Percentiles rank a stretch among this genome's conserved stretches.
These are phyloP conservation scores for Nyctereutes procyonoides DNA, from an alignment of 2,113 vertebrate species.

Conservation along the genomic window DNA sequence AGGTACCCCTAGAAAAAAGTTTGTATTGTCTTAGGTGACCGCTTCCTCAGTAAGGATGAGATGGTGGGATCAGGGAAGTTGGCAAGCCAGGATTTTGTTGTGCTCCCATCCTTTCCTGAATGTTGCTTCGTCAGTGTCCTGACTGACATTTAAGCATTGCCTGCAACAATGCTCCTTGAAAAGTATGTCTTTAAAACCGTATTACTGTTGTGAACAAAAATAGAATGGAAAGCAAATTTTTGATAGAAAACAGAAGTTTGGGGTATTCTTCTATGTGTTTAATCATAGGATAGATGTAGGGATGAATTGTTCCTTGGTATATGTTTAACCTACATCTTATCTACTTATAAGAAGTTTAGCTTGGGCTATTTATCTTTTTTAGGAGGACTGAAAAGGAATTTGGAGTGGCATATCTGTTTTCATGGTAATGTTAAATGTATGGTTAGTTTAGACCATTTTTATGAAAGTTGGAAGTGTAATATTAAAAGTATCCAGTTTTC, in stretches of 20 bases:
- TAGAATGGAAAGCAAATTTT: not conserved
- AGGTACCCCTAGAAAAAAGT: not conserved
- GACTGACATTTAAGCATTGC: not conserved
- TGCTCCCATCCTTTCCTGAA: not conserved
- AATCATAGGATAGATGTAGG: conserved; percentile 59
- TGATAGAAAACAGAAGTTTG: not conserved
- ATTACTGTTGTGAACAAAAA: conserved; percentile 22
- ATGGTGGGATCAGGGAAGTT: not conserved
- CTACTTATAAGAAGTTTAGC: conserved; percentile 44
- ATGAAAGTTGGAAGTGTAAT: conserved; percentile 71
- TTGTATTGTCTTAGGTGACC: not conserved
- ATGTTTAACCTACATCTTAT: conserved; percentile 55
- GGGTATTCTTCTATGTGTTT: conserved; percentile 42
- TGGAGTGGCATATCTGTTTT: conserved; percentile 65
- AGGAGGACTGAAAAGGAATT: conserved; percentile 76
- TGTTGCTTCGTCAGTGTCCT: not conserved
- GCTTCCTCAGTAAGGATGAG: not conserved
- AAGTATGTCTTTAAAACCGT: conserved; percentile 18
- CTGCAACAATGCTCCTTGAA: not conserved
- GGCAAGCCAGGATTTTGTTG: not conserved
- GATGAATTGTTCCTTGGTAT: conserved; percentile 51
- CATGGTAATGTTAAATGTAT: conserved; percentile 26
- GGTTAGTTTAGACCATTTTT: conserved; percentile 75
- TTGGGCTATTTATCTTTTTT: conserved; percentile 37
- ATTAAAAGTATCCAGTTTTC: conserved; percentile 77